Conservation (phyloP, 2,797 vertebrate genomes). For the Pelobates cultripes region DNA sequence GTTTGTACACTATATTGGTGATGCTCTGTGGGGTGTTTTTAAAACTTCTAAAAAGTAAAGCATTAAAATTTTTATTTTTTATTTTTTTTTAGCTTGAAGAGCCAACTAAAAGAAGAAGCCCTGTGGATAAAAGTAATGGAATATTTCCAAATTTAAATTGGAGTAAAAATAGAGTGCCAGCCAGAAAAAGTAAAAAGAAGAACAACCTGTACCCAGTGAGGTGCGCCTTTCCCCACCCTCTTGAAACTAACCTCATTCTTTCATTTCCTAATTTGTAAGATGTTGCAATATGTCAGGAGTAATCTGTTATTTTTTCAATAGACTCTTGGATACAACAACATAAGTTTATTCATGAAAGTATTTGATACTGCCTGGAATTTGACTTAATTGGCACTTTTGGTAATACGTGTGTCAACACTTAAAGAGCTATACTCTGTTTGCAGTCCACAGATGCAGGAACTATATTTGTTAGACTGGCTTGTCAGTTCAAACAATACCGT, state of each 20-base stretch:
- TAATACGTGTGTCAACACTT: too few relatives aligned
- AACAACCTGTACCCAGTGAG: constrained; percentile 62
- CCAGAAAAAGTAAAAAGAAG: constrained; percentile 83
- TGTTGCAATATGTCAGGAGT: not conserved
- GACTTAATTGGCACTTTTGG: too few relatives aligned
- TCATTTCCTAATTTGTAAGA: not conserved
- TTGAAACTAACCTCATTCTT: not conserved
- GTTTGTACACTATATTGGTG: too few relatives aligned
- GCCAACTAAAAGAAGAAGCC: constrained; percentile 77
- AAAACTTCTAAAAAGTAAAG: too few relatives aligned
- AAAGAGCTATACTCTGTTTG: too few relatives aligned
- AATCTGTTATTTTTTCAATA: not conserved
- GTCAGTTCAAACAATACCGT: too few relatives aligned
- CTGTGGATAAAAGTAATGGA: constrained; percentile 78
- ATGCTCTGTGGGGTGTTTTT: too few relatives aligned
- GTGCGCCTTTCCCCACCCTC: constrained; percentile 54
- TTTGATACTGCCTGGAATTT: not conserved
- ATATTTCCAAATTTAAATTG: constrained; percentile 73
- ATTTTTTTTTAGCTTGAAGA: constrained; percentile 69
- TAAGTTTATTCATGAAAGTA: not conserved
- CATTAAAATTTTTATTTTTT: not conserved
- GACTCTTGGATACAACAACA: not conserved
- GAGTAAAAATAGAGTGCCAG: constrained; percentile 79
- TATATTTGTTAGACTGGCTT: too few relatives aligned
- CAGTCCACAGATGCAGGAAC: too few relatives aligned